Conservation (phyloP, 2,113 vertebrate species). For the Pygoscelis adeliae region DNA sequence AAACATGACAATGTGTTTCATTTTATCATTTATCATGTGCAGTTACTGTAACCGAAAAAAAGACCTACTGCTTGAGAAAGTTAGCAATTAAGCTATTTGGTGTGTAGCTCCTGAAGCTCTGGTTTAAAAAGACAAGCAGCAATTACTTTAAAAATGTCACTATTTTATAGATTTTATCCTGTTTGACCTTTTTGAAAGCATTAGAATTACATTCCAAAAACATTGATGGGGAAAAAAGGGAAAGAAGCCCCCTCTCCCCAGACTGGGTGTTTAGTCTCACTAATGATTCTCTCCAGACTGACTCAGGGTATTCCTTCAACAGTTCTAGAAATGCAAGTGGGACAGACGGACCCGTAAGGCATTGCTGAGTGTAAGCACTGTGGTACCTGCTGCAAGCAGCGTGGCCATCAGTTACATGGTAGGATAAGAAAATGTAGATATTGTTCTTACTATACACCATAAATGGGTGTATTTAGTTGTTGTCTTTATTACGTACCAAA, state of each 20-base stretch:
- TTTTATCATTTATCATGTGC: neutral
- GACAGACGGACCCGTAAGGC: neutral
- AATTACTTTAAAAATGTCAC: neutral
- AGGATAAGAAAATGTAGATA: neutral
- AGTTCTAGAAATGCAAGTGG: neutral
- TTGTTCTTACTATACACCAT: neutral
- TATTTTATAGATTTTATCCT: neutral
- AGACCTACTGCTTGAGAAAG: neutral
- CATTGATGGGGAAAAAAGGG: neutral
- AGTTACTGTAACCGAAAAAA: neutral
- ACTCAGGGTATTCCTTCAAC: neutral
- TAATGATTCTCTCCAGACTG: neutral
- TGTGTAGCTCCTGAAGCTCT: neutral
- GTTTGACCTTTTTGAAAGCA: neutral
- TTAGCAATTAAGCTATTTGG: neutral
- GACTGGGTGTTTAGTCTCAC: neutral
- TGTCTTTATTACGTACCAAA: neutral
- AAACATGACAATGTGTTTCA: neutral
- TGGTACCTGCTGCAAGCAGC: neutral
- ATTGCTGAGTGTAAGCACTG: neutral
- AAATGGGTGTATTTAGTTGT: neutral
- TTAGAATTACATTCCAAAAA: neutral
- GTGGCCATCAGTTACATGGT: neutral
- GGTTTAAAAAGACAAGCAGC: neutral
- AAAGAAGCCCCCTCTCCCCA: neutral